Base-by-base conservation (phyloP, 2,888 invertebrate species). In the Steromphala cineraria region DNA sequence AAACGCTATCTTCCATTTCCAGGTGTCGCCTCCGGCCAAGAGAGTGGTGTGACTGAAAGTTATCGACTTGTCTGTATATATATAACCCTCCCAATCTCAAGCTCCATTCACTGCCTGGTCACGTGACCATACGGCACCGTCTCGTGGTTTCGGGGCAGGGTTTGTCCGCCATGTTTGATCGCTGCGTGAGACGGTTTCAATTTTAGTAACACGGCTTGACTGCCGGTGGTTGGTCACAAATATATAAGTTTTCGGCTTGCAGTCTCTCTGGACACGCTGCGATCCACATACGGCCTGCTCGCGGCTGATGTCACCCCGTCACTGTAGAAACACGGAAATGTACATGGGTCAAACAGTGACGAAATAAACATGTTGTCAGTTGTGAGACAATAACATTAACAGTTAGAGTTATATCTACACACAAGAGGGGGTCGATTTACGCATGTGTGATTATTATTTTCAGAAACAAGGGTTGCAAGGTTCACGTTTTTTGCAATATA, bases 1-100 rank as follows among this genome's bases (percentile, higher is more conserved):
- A 62, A 62, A 62, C 62, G 62, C 62, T 62, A 62, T 62, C 62
- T 62, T 62, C n/a, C 62, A 62, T 28, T 28, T 62, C 62, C 28
- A 62, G 15, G 10, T 28, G 62, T 62, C 62, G 8, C 62, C 62
- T 62, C 62, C 62, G 62, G 28, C 62, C 24, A 62, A 21, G 17
- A 62, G 62, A 24, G 21, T 28, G 7, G 13, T 62, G 28, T 28
- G 24, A 13, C 24, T 10, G 10, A 24, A 15, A n/a, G 10, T 28
- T 15, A 4, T 10, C 28, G 24, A 28, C 62, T 24, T 28, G 28
- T n/a, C n/a, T n/a, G n/a, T 56, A 19, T 62, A 62, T 56, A 56
- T 62, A 62, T 62, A 62, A 46, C 46, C 7, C 46, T 5, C 24
- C 28, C 24, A 21, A 62, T 10, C 24, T 24, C 10, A 2, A 10